Evolutionary conservation across 1,140 invertebrate species (phyloP).

Genomic region (Ectropis grisescens): DNA sequence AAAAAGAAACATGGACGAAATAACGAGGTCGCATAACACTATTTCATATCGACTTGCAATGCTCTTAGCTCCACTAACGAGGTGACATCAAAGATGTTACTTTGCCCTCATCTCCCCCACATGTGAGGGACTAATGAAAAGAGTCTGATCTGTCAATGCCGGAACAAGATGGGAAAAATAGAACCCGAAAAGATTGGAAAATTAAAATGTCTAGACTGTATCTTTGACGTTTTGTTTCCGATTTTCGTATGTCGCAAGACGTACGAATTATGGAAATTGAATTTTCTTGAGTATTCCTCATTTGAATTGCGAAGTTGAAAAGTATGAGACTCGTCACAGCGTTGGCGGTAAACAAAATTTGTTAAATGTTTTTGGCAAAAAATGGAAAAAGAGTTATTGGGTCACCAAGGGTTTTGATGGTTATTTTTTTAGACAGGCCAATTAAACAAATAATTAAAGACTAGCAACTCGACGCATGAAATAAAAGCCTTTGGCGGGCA

Average conservation of each 20-base stretch:
- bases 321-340: too few relatives aligned
- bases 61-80: conserved; percentile 27
- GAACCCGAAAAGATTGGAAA: conserved; percentile 52
- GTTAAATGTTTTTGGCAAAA: too few relatives aligned
- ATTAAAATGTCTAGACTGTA: conserved; percentile 57
- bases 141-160: conserved; percentile 36
- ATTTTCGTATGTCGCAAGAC: conserved; percentile 18
- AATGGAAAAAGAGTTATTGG: too few relatives aligned
- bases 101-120: too few relatives aligned
- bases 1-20: too few relatives aligned
- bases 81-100: conserved; percentile 48
- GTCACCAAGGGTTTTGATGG: too few relatives aligned
- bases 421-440: too few relatives aligned
- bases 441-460: conserved; percentile 16
- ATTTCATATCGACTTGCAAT: too few relatives aligned
- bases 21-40: too few relatives aligned
- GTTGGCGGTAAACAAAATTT: too few relatives aligned
- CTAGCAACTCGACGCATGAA: too few relatives aligned
- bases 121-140: conserved; percentile 49
- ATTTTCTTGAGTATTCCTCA: too few relatives aligned
- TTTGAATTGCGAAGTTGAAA: not conserved
- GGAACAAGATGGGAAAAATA: conserved; percentile 26
- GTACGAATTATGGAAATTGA: conserved; percentile 13
- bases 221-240: conserved; percentile 36
- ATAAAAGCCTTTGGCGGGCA: conserved; percentile 21